Base-by-base conservation (phyloP, 2,888 invertebrate species). In the Lepeophtheirus nordmannii region DNA sequence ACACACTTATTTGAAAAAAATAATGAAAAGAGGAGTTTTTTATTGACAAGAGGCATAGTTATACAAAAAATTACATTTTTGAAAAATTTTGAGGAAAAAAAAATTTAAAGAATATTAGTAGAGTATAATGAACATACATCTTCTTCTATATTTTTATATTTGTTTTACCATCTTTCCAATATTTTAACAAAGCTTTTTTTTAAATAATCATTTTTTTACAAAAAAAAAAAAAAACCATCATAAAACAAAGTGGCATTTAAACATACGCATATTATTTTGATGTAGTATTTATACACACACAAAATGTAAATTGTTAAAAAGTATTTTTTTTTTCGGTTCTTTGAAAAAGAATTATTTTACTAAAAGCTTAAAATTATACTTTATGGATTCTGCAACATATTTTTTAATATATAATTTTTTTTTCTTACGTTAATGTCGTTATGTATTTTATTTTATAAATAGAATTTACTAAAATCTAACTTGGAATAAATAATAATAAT, bases 371-470 rank as follows among this genome's bases (percentile, higher is more conserved):
- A 46, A 14, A 5, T 46, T 46, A 14, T 46, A 46, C 17, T n/a
- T 46, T 14, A n/a, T 46, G 53, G 53, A 46, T 46, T 46, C 53
- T 46, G 53, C 53, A 46, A n/a, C 17, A n/a, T 46, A 8, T n/a
- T n/a, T n/a, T n/a, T n/a, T n/a, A 46, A 5, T 46, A 30, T 30
- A 46, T 46, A n/a, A 5, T 5, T 14, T 46, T 46, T 5, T 30
- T 30, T 30, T 30, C 7, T 30, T 30, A 30, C 30, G 2, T 2
- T 30, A 30, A 46, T 5, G 53, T 46, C 53, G 53, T 46, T 46
- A 46, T 46, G 14, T 46, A 46, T 46, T 46, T 46, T 46, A 46
- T 46, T n/a, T 46, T 46, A 46, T 46, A 46, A 46, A 46, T 46
- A 46, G 17, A 46, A n/a, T n/a, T 46, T 46, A n/a, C 53, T 46